phyloP scores from a whole-genome alignment of 2,888 invertebrate genomes.

The Hydrotaea cyrtoneurina region DNA sequence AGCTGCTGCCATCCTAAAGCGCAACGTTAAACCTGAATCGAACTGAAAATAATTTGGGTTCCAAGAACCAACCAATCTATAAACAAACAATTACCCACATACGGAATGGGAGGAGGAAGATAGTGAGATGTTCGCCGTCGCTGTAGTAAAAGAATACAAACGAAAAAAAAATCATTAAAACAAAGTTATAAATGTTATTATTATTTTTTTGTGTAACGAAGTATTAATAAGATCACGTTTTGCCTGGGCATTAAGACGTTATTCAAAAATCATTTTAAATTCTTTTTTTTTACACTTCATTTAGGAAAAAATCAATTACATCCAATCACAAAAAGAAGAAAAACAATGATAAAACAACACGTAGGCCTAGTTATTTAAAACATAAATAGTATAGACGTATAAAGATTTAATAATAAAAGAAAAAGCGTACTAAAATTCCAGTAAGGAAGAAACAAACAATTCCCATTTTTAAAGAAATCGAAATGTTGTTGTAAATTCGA shows the following conservation, averaged over 20 bases:
- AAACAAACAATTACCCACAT: slow-evolving; percentile 22
- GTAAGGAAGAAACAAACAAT: background rate
- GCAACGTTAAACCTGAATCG: slow-evolving; percentile 86
- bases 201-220: slow-evolving; percentile 52
- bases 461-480: slow-evolving; percentile 30
- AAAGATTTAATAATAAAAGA: slow-evolving; percentile 58
- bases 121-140: slow-evolving; percentile 28
- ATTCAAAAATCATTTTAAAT: slow-evolving; percentile 34
- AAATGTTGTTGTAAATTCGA: background rate
- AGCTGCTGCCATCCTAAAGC: slow-evolving; percentile 90
- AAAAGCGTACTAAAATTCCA: slow-evolving; percentile 22
- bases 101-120: slow-evolving; percentile 27
- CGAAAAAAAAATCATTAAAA: slow-evolving; percentile 45
- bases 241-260: slow-evolving; percentile 64
- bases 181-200: slow-evolving; percentile 45
- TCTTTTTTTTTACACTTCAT: slow-evolving; percentile 47
- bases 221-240: slow-evolving; percentile 55
- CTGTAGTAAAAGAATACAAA: slow-evolving; percentile 39
- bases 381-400: slow-evolving; percentile 49
- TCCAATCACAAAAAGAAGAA: slow-evolving; percentile 30
- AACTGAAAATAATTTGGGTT: slow-evolving; percentile 74
- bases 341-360: slow-evolving; percentile 32
- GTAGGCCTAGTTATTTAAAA: slow-evolving; percentile 62
- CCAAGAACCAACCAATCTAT: slow-evolving; percentile 43
- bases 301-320: slow-evolving; percentile 65